A percentile compares a stretch with the other conserved stretches of the same genome.
Conservation (phyloP, 2,888 invertebrate species). For the Phalera bucephala region DNA sequence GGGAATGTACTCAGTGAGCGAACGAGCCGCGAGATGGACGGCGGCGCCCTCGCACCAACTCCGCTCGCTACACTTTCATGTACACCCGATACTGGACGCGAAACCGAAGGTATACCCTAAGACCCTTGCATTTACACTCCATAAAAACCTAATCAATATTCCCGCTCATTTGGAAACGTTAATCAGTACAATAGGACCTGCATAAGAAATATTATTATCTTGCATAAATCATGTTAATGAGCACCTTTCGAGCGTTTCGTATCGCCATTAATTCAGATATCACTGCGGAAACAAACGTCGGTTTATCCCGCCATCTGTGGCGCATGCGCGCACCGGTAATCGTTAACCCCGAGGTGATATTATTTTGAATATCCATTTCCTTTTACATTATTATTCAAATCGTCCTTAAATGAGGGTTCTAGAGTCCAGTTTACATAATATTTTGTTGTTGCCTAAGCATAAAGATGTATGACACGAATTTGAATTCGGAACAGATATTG, state of each 20-base stretch:
- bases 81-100: conserved; percentile 26
- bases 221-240: conserved; percentile 82
- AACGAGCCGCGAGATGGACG: conserved; percentile 76
- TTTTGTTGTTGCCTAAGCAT: conserved; percentile 51
- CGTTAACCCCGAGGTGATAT: conserved; percentile 83
- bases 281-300: conserved; percentile 83
- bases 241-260: conserved; percentile 81
- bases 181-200: conserved; percentile 62
- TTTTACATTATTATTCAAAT: conserved; percentile 75
- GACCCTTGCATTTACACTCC: conserved; percentile 16
- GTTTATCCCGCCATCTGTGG: conserved; percentile 81
- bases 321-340: conserved; percentile 80
- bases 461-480: conserved; percentile 81
- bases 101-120: conserved; percentile 15
- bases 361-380: conserved; percentile 81
- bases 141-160: conserved; percentile 32
- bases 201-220: conserved; percentile 70
- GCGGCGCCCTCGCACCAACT: conserved; percentile 42
- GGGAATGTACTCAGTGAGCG: conserved; percentile 82
- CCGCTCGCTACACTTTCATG: conserved; percentile 32
- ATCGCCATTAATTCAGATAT: conserved; percentile 82
- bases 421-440: conserved; percentile 69
- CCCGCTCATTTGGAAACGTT: conserved; percentile 47
- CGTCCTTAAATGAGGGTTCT: conserved; percentile 60
- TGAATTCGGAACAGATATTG: conserved; percentile 75